Base-by-base conservation (phyloP, 2,113 vertebrate species). In the Vulpes vulpes region DNA sequence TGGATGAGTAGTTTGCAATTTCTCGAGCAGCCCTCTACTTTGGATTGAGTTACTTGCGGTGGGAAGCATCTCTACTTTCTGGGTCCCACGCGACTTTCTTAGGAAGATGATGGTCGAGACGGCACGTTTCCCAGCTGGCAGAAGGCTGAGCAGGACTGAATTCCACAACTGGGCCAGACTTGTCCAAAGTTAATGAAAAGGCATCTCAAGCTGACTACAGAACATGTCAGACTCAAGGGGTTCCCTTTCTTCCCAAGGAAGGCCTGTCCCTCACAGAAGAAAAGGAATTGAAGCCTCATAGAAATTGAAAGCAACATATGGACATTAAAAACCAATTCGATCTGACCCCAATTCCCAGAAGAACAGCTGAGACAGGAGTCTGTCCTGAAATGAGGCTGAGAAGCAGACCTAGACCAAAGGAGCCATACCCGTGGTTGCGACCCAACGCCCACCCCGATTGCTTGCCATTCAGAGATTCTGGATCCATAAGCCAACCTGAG, bases 181-280 rank as follows among this genome's bases (percentile, higher is more conserved):
- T 57, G 71, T 84, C 82, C 59, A 17, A 62, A 43, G 84, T 88
- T 87, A 92, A 95, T 92, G 71, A 79, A 91, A 95, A 86, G 79
- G 23, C 8, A 2, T 81, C 30, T 89, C 51, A 25, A 93, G 71
- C 81, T 57, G 49, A 78, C 73, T 59, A 51, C 25, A 20, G 49
- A 91, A 30, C 78, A 69, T 85, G 84, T 62, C 92, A 96, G 57
- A 69, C 67, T 76, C 89, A 65, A 88, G 88, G 88, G 59, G 86
- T 60, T 57, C 16, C 62, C 59, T 89, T 97, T 95, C 90, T 94
- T 97, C 73, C 76, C 71, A 78, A 0, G 8, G 65, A 92, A 95
- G 95, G 65, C 82, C 88, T 64, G 65, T 94, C 92, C 43, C 38
- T 93, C 81, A 91, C n/a, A 93, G 94, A 53, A 93, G 87, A 94